Evolutionary conservation across 2,797 vertebrate species (phyloP).

Genomic region (Schizopygopsis malacanthus): DNA sequence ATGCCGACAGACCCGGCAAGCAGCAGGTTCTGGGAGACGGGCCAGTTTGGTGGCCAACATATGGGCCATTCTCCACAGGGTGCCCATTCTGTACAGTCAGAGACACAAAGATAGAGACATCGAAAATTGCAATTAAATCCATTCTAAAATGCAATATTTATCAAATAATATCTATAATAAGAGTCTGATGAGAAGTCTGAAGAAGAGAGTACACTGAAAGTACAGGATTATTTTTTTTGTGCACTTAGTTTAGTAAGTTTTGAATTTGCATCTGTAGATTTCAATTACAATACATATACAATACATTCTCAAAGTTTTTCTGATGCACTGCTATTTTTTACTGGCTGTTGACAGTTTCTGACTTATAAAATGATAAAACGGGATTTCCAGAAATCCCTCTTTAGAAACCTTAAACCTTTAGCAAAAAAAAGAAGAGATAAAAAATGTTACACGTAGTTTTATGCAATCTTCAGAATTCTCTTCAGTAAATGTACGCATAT

Average conservation of each 20-base stretch:
- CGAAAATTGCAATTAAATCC: neutral
- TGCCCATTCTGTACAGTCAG: constrained; percentile 61
- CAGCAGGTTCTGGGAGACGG: constrained; percentile 2
- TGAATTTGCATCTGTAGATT: neutral
- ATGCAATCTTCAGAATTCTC: neutral
- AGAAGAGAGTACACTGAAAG: no score
- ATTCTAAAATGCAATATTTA: neutral
- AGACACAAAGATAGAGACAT: constrained; percentile 8
- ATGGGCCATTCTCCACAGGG: constrained; percentile 57
- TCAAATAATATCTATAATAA: neutral
- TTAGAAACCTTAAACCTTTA: neutral
- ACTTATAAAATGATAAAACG: neutral
- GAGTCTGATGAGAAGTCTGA: neutral
- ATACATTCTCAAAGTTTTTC: neutral
- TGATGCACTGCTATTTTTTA: neutral
- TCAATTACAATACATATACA: neutral
- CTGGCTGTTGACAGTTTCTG: neutral
- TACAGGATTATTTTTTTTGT: neutral
- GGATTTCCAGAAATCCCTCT: neutral
- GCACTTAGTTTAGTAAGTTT: neutral
- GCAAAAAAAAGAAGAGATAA: neutral
- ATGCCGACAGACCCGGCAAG: constrained; percentile 52
- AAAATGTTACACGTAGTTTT: neutral
- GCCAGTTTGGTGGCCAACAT: constrained; percentile 59
- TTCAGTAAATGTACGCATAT: neutral